Evolutionary conservation across 1,140 invertebrate species (phyloP).

Genomic region (Cherax quadricarinatus): DNA sequence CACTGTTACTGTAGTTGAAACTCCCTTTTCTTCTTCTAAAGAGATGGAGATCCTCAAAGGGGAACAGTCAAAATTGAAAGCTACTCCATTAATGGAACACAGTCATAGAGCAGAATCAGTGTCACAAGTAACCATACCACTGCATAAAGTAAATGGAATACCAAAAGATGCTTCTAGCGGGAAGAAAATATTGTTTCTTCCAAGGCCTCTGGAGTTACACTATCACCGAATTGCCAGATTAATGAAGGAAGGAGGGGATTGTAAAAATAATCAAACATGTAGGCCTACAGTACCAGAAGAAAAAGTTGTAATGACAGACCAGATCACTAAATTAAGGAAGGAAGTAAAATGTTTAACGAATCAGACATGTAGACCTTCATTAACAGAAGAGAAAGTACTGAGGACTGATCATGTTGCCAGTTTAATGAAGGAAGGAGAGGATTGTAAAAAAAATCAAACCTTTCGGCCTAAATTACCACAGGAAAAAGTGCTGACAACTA

Average conservation of each 20-base stretch:
- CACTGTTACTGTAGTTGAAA: neutral
- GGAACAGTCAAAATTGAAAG: neutral
- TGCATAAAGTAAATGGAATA: neutral
- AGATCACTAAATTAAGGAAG: no score
- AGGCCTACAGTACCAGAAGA: no score
- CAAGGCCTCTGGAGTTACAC: conserved; percentile 13
- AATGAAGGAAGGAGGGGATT: neutral
- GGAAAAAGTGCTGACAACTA: no score
- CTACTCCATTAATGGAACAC: neutral
- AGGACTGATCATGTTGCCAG: neutral
- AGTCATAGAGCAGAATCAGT: neutral
- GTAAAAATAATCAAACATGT: neutral
- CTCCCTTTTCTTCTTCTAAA: neutral
- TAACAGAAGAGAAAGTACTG: neutral
- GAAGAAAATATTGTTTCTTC: neutral
- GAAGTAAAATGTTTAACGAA: no score
- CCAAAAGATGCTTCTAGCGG: neutral
- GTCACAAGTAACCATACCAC: no score
- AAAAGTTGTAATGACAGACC: no score
- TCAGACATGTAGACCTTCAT: no score
- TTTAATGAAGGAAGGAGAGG: neutral
- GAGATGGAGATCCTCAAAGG: neutral
- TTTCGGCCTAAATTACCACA: no score
- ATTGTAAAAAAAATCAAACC: neutral
- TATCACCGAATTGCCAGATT: neutral